Base-by-base conservation (phyloP, 2,888 invertebrate species). In the Oligia latruncula region DNA sequence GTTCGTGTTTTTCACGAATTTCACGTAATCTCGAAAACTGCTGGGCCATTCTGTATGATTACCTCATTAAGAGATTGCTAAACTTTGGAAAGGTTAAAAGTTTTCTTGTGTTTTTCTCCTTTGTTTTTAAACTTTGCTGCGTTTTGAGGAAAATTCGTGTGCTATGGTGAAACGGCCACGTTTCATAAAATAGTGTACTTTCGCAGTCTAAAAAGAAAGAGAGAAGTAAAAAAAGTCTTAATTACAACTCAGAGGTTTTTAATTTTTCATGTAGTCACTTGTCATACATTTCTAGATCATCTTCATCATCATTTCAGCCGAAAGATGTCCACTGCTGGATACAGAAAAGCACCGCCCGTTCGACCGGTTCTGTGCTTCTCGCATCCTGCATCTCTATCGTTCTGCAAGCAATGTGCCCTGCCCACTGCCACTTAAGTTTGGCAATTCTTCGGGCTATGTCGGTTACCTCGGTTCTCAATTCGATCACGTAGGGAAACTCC, bases 11-110 rank as follows among this genome's bases (percentile, higher is more conserved):
- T 81, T 70, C 80, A 71, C 82, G 71, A 73, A 79, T 83, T 79
- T 71, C 82, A 73, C 78, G 73, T 75, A 81, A 88, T 85, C 86
- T 81, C 66, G 20, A 46, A 77, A 88, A 88, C 76, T 83, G 82
- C 83, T 80, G 4, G 49, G 8, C 75, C 87, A 67, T 85, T 88
- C 81, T 76, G 49, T 55, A 71, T 84, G 84, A 88, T 86, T 71
- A 76, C 76, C 83, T 84, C 84, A 72, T 82, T 86, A 74, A 77
- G 76, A 80, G 78, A 78, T 86, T 77, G 80, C 67, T 9, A 46
- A 80, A 86, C 76, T 85, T 86, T 52, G 11, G 6, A 77, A 74
- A 85, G 75, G 77, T 83, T 74, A 64, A 75, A 74, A 82, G 76
- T 82, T 82, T 79, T 68, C 64, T 60, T 70, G n/a, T 72, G 29